phyloP scores from a whole-genome alignment of 2,888 invertebrate genomes.

The Pogonocherus hispidulus region DNA sequence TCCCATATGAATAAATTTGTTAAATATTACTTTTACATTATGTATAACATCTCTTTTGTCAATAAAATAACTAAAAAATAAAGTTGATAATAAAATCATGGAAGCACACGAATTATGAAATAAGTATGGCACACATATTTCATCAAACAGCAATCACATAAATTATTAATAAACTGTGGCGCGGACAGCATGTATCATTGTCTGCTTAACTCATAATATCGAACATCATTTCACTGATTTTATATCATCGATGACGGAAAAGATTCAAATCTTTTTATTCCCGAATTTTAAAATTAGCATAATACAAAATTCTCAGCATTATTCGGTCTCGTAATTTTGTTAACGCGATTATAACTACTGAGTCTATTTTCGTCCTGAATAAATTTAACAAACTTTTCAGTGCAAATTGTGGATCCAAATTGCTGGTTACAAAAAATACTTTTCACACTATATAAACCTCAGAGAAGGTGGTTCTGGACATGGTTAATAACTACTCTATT shows the following conservation, averaged over 20 bases:
- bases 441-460: conserved; percentile 4
- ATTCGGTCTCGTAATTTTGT: background rate
- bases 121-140: conserved; percentile 8
- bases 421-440: conserved; percentile 44
- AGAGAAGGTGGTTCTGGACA: too few species aligned
- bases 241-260: conserved; percentile 6
- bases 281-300: conserved; percentile 6
- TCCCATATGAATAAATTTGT: too few species aligned
- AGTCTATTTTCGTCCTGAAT: conserved; percentile 46
- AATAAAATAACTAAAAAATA: too few species aligned
- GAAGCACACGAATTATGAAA: too few species aligned
- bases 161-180: conserved; percentile 13
- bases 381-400: conserved; percentile 49
- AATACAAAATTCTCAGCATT: conserved; percentile 13
- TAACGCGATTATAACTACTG: conserved; percentile 10
- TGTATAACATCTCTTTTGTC: too few species aligned
- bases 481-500: too few species aligned
- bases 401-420: conserved; percentile 45
- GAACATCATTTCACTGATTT: conserved; percentile 15
- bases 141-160: conserved; percentile 24
- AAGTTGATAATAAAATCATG: too few species aligned
- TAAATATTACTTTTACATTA: too few species aligned
- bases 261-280: background rate
- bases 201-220: conserved; percentile 7
- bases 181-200: conserved; percentile 22